These are phyloP conservation scores for Globodera rostochiensis DNA, from an alignment of 1,140 invertebrate genomes.

Conservation along the genomic window DNA sequence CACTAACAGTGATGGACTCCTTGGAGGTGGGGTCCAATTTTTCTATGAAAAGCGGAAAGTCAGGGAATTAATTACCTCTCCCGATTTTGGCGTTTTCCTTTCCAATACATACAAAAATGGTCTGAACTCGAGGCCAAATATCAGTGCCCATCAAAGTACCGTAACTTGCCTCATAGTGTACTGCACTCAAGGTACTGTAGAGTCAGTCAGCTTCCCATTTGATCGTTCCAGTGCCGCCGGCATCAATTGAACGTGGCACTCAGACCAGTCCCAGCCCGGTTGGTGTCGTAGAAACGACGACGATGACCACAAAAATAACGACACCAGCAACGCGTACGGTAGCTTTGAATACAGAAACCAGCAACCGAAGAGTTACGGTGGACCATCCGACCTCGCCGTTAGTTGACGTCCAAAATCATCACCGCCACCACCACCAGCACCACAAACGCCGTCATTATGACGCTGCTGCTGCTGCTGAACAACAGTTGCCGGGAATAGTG, in stretches of 20 bases:
- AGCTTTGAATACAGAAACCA: too few species aligned
- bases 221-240: too few species aligned
- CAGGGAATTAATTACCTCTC: not conserved
- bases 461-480: not conserved
- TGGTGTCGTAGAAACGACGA: not conserved
- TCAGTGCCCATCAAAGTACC: not conserved
- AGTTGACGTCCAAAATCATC: too few species aligned
- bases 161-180: too few species aligned
- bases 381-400: not conserved
- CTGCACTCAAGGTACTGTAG: too few species aligned
- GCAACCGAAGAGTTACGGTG: not conserved
- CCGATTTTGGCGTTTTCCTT: not conserved
- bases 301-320: not conserved
- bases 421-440: not conserved
- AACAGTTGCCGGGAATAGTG: not conserved
- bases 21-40: not conserved
- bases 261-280: not conserved
- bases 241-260: slow-evolving; percentile 1
- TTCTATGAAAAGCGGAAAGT: not conserved
- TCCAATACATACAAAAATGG: not conserved
- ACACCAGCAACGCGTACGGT: not conserved
- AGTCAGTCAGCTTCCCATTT: too few species aligned
- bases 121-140: not conserved
- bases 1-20: not conserved
- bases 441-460: not conserved